Base-by-base conservation (phyloP, 2,888 invertebrate genomes). In the Chrysolina haemoptera region DNA sequence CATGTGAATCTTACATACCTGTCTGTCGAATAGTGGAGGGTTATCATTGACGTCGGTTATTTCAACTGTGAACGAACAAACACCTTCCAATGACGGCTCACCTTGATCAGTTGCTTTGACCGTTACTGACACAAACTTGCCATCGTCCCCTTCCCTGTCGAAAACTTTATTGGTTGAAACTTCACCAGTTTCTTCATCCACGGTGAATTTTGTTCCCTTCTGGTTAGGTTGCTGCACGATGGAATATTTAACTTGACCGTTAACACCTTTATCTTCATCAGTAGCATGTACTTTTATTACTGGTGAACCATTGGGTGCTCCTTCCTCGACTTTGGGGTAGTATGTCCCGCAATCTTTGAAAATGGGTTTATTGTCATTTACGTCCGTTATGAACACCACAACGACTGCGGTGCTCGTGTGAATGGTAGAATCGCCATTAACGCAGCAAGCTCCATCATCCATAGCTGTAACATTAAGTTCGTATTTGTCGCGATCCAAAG, bases 41-140 rank as follows among this genome's bases (percentile, higher is more conserved):
- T 98, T 98, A 87, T 99, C 99, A 86, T 99, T 99, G 62, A 98
- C 96, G 88, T 99, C 99, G 1, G 97, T 97, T 69, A 99, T 97
- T 90, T 98, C 98, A 63, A 98, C 98, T 16, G 97, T 98, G 87
- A 99, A 99, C 9, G 98, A 98, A 88, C 99, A 99, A 80, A 98
- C 98, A 35, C 98, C 98, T 88, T 98, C 98, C 80, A 99, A 88
- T 0, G 97, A 97, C 0, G 98, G 98, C 87, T 97, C 97, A n/a
- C 98, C 99, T 87, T 98, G 96, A 91, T 99, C 99, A 0, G 98
- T 98, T 6, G 98, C 99, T 89, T 98, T 98, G 0, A 98, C 96
- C 0, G 98, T 98, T 6, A 98, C 97, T 0, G 97, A 97, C 8
- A 98, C 98, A 88, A 97, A 97, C 89, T 97, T 97, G 10, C 97